Percentiles rank a stretch among this genome's conserved stretches.
Conservation (phyloP, 2,888 invertebrate genomes). For the Xestobium rufovillosum region DNA sequence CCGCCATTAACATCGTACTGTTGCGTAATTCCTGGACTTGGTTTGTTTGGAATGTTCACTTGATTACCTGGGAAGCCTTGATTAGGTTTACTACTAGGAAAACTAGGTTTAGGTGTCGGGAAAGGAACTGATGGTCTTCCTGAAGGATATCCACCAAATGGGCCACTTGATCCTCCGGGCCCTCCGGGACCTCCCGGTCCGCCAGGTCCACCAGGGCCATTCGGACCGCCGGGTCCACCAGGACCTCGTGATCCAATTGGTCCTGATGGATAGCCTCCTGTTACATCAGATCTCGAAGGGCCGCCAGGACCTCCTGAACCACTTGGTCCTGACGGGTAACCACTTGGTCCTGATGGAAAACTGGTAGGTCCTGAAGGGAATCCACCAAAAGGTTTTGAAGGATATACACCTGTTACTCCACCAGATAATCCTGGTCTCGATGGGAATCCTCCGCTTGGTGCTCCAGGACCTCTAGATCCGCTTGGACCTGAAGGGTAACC, state of each 20-base stretch:
- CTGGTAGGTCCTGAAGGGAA: not conserved
- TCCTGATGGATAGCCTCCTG: conserved; percentile 15
- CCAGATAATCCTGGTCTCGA: too few relatives aligned
- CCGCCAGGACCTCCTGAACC: conserved; percentile 17
- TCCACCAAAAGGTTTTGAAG: too few relatives aligned
- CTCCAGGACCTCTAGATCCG: conserved; percentile 9
- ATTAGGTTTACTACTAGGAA: too few relatives aligned
- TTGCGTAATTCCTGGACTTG: conserved; percentile 22
- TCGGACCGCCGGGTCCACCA: conserved; percentile 2
- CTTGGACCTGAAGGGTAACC: conserved; percentile 6
- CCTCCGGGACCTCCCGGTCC: conserved; percentile 10
- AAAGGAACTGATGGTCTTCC: conserved; percentile 4
- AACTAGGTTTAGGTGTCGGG: not conserved
- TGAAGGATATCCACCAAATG: conserved; percentile 9
- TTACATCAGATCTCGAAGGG: conserved; percentile 9
- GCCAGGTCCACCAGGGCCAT: conserved; percentile 6
- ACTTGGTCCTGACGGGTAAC: conserved; percentile 14
- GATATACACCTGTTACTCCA: too few relatives aligned
- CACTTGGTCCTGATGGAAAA: conserved; percentile 9
- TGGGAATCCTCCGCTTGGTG: conserved; percentile 13
- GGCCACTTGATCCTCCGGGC: conserved; percentile 16
- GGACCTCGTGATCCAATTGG: conserved; percentile 3
- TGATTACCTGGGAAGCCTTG: not conserved
- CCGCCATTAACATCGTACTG: conserved; percentile 36
- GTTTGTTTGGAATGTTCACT: conserved; percentile 10